Evolutionary conservation across 2,797 vertebrate species (phyloP).

Genomic region (Mus caroli): DNA sequence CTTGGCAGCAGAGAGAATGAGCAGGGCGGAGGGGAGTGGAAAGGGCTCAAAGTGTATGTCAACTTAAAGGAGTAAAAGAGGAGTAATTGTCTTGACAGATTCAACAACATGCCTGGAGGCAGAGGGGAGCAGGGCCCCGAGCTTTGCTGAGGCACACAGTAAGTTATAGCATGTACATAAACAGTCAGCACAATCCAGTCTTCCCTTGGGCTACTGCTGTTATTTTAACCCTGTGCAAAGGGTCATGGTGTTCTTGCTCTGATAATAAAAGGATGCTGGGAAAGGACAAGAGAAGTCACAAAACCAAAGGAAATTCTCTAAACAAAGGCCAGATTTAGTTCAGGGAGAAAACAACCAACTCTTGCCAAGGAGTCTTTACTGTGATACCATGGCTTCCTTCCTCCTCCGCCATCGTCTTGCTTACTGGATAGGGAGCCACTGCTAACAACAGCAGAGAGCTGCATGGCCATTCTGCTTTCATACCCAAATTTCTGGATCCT

Average conservation of each 20-base stretch:
- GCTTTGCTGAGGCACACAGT: conserved; percentile 57
- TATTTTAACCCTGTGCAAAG: conserved; percentile 70
- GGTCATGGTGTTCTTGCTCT: conserved; percentile 65
- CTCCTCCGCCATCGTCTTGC: not conserved
- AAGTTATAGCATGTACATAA: conserved; percentile 39
- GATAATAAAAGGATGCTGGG: conserved; percentile 67
- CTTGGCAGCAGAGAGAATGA: conserved; percentile 21
- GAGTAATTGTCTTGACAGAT: conserved; percentile 51
- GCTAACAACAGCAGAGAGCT: not conserved
- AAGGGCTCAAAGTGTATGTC: conserved; percentile 52
- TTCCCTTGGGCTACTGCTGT: conserved; percentile 72
- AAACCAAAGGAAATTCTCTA: conserved; percentile 57
- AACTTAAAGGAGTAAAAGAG: conserved; percentile 55
- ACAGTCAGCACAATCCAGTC: conserved; percentile 39
- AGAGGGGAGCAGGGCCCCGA: not conserved
- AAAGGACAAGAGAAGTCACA: conserved; percentile 66
- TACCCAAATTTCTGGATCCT: not conserved
- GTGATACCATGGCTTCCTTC: not conserved
- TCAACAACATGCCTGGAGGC: conserved; percentile 18
- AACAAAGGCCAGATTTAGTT: conserved; percentile 67
- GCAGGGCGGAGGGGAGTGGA: not conserved
- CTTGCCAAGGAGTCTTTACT: conserved; percentile 31
- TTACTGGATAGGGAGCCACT: not conserved
- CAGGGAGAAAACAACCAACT: conserved; percentile 29
- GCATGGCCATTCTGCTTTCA: not conserved